These are phyloP conservation scores for Ametastegia equiseti DNA, from an alignment of 2,888 invertebrate species.

Conservation along the genomic window DNA sequence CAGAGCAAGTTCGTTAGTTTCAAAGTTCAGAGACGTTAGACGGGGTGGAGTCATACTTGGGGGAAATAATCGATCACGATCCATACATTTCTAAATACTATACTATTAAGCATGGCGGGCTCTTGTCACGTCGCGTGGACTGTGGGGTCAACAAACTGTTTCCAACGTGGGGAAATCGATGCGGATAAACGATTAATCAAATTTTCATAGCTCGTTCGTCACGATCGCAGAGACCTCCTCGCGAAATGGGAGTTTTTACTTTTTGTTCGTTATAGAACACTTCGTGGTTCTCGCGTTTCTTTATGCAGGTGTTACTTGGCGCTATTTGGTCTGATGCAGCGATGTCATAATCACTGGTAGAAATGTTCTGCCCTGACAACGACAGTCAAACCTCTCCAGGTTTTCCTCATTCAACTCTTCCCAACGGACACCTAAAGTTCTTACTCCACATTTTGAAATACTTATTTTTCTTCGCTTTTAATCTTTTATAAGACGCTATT, in stretches of 20 bases:
- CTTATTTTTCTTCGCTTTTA: too few relatives aligned
- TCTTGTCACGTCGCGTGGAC: not conserved
- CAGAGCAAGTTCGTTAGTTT: not conserved
- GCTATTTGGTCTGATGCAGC: too few relatives aligned
- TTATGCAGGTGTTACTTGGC: too few relatives aligned
- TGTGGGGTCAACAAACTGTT: slow-evolving; percentile 21
- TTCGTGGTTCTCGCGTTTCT: not conserved
- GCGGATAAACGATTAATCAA: slow-evolving; percentile 39
- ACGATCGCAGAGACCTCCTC: not conserved
- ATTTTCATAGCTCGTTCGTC: slow-evolving; percentile 26
- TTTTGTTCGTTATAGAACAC: not conserved
- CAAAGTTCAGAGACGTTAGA: not conserved
- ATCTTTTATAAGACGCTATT: too few relatives aligned
- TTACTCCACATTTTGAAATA: too few relatives aligned
- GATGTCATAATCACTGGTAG: too few relatives aligned
- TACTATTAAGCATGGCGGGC: not conserved
- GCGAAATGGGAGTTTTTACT: not conserved
- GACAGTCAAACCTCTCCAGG: too few relatives aligned
- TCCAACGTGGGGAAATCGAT: slow-evolving; percentile 28
- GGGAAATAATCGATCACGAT: slow-evolving; percentile 28
- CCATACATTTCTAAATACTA: slow-evolving; percentile 26
- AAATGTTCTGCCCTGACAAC: too few relatives aligned
- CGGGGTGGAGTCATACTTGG: not conserved
- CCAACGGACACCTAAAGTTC: too few relatives aligned
- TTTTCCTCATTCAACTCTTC: too few relatives aligned